phyloP scores from a whole-genome alignment of 2,113 vertebrate species.

The Sinocyclocheilus anophthalmus region DNA sequence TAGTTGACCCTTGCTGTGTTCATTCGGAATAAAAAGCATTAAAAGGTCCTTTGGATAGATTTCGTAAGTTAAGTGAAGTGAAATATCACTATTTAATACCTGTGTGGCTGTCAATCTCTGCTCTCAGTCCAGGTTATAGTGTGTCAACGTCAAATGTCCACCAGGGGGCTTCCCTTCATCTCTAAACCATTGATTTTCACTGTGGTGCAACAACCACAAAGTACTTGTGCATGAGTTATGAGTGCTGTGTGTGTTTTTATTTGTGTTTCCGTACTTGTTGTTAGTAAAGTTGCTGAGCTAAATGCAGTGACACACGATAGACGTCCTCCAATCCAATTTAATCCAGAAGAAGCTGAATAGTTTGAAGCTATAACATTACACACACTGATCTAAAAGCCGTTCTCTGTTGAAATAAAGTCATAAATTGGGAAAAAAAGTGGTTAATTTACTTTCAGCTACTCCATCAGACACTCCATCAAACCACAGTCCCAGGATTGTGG shows the following conservation, averaged over 20 bases:
- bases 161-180: conserved; percentile 31
- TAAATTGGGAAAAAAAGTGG: not conserved
- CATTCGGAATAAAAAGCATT: not conserved
- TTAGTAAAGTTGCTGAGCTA: not conserved
- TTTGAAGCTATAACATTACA: not conserved
- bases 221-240: not conserved
- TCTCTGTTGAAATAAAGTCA: not conserved
- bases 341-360: not conserved
- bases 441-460: not conserved
- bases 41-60: not conserved
- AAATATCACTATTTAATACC: not conserved
- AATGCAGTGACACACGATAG: not conserved
- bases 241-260: not conserved
- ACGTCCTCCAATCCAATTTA: not conserved
- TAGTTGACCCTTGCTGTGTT: not conserved
- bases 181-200: not conserved
- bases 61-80: not conserved
- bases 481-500: not conserved
- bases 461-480: not conserved
- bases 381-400: not conserved
- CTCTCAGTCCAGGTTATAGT: not conserved
- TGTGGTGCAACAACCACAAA: not conserved
- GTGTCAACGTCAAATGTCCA: not conserved
- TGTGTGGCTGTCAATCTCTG: not conserved
- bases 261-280: not conserved